Conservation (phyloP, 2,113 vertebrate species). For the Cacatua alba region DNA sequence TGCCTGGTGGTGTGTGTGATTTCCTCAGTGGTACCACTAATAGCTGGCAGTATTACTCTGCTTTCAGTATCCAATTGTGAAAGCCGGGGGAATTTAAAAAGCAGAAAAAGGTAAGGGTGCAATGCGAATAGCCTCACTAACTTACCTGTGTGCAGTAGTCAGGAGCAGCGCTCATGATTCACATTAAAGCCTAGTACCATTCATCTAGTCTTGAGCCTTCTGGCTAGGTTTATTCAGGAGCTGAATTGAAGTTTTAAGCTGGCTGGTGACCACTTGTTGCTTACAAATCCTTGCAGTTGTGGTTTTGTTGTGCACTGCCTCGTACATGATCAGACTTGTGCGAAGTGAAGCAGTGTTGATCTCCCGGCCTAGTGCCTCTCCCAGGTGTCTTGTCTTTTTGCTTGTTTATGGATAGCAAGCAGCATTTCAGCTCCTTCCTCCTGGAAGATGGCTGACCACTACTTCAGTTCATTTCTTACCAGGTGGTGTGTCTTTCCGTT, state of each 20-base stretch:
- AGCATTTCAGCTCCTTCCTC: neutral
- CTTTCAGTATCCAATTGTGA: rapidly evolving
- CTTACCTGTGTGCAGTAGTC: neutral
- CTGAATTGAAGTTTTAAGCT: neutral
- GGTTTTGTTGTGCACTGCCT: neutral
- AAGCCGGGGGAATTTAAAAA: neutral
- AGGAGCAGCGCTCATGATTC: neutral
- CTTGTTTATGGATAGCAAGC: neutral
- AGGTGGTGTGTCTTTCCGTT: neutral
- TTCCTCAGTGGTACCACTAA: neutral
- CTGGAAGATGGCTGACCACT: neutral
- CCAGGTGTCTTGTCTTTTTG: neutral
- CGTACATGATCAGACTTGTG: neutral
- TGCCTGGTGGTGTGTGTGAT: neutral
- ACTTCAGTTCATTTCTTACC: neutral
- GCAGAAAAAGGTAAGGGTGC: neutral
- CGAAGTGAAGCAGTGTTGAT: neutral
- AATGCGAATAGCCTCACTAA: neutral
- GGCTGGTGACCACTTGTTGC: neutral
- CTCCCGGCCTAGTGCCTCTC: neutral
- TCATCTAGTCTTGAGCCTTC: neutral
- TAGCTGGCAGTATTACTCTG: neutral
- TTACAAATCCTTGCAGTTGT: neutral
- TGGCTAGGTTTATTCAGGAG: neutral
- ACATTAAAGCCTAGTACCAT: neutral